Evolutionary conservation across 2,113 vertebrate genomes (phyloP), one percentile per base, ranked within the genome.

Genomic region (Brachyhypopomus gauderio): DNA sequence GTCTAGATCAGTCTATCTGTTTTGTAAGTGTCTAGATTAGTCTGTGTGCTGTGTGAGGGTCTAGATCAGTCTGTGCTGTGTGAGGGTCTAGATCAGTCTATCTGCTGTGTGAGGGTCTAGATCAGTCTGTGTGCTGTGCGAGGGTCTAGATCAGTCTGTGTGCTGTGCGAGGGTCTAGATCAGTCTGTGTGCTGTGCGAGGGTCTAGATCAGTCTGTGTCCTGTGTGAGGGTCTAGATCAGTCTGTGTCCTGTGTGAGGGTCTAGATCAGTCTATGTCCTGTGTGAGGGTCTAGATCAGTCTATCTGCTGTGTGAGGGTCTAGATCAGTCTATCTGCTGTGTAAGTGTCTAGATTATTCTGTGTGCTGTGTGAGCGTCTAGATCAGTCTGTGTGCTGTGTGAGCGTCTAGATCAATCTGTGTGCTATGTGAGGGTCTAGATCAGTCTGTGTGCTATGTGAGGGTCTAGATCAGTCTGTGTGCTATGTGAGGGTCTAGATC

Each of bases 361-460:
- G 38, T 45, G 16, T 45, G 30, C 41, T 22, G 4, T 9, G 7
- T n/a, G 58, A n/a, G 19, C 41, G 16, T 25, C 52, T 64, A 27
- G n/a, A 30, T 52, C 41, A 52, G 41, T 74, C 64, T 27, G 52
- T 70, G n/a, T 62, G 75, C 45, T 76, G 22, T 62, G 69, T 81
- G 30, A 30, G 30, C 30, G 30, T 30, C 30, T 30, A 34, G 23
- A 41, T 27, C n/a, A n/a, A 41, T 2, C 7, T 27, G 23, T 48
- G 17, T 64, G 59, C 41, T 16, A 5, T 12, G 7, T n/a, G 59
- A n/a, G 20, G 30, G 8, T 27, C 52, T 66, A 27, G n/a, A 34
- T 55, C n/a, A n/a, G 45, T 64, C 64, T 27, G 52, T 71, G 22
- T 62, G 75, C 48, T 70, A 23, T 62, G 69, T 81, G 38, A 38